Percentiles rank a stretch among this genome's conserved stretches.
phyloP scores from a whole-genome alignment of 2,888 invertebrate genomes.

The Thymelicus acteon region DNA sequence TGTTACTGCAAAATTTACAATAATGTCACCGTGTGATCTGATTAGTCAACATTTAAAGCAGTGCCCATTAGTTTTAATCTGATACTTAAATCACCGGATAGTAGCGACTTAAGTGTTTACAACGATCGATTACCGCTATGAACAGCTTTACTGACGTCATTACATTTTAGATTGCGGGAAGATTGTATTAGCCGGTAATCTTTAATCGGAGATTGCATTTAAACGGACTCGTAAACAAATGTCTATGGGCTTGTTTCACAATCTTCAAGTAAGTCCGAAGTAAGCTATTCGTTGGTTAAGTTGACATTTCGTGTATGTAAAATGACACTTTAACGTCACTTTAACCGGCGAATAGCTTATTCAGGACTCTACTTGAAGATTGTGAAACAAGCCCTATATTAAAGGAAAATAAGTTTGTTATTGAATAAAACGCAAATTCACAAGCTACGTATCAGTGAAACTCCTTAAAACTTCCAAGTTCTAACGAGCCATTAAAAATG shows the following conservation, averaged over 20 bases:
- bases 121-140: conserved; percentile 9
- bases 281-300: too few species aligned
- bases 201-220: not conserved
- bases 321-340: too few species aligned
- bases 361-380: too few species aligned
- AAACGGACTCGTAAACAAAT: too few species aligned
- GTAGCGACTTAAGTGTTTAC: conserved; percentile 1
- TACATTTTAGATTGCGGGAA: not conserved
- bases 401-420: too few species aligned
- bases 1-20: conserved; percentile 31
- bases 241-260: too few species aligned
- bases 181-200: not conserved
- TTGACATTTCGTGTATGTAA: too few species aligned
- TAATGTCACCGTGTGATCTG: conserved; percentile 32
- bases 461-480: conserved; percentile 29
- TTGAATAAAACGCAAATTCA: too few species aligned
- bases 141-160: not conserved
- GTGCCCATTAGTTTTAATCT: conserved; percentile 24
- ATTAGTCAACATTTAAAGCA: conserved; percentile 24
- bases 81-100: conserved; percentile 30
- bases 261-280: too few species aligned
- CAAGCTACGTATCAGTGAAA: conserved; percentile 16
- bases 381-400: too few species aligned
- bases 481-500: conserved; percentile 27
- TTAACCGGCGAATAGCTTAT: too few species aligned